Conservation (phyloP, 2,888 invertebrate genomes). For the Marasmarcha lunaedactyla region DNA sequence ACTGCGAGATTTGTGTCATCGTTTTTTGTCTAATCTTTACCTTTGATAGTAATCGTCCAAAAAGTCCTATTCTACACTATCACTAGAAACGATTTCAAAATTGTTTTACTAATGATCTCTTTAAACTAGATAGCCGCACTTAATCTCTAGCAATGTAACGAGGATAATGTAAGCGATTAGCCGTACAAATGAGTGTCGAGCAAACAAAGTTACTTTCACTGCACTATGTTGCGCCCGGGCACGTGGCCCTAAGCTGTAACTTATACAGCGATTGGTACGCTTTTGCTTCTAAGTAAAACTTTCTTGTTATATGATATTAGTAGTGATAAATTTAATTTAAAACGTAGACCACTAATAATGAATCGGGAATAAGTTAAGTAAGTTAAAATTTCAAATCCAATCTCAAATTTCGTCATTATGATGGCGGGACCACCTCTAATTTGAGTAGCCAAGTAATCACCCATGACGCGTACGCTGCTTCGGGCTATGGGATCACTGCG, state of each 20-base stretch:
- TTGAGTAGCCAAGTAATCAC: not conserved
- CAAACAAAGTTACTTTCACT: not conserved
- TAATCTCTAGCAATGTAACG: not conserved
- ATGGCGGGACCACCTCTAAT: not conserved
- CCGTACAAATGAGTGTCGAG: not conserved
- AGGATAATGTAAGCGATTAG: not conserved
- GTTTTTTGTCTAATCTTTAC: not conserved
- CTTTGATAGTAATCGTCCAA: too few species aligned
- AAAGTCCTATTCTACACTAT: too few species aligned
- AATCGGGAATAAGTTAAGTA: too few species aligned
- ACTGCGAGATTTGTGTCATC: slow-evolving; percentile 6
- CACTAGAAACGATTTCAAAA: too few species aligned
- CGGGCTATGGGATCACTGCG: not conserved
- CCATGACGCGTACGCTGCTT: not conserved
- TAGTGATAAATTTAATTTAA: too few species aligned
- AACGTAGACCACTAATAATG: too few species aligned
- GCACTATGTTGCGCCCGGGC: not conserved
- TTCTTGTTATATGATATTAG: too few species aligned
- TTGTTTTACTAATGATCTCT: too few species aligned
- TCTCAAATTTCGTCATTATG: too few species aligned
- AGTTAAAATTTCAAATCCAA: too few species aligned
- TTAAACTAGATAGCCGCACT: too few species aligned
- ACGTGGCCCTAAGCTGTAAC: not conserved
- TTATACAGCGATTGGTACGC: not conserved
- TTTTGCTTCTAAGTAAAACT: not conserved